Evolutionary conservation across 2,888 invertebrate genomes (phyloP).

Genomic region (Agrotis exclamationis): DNA sequence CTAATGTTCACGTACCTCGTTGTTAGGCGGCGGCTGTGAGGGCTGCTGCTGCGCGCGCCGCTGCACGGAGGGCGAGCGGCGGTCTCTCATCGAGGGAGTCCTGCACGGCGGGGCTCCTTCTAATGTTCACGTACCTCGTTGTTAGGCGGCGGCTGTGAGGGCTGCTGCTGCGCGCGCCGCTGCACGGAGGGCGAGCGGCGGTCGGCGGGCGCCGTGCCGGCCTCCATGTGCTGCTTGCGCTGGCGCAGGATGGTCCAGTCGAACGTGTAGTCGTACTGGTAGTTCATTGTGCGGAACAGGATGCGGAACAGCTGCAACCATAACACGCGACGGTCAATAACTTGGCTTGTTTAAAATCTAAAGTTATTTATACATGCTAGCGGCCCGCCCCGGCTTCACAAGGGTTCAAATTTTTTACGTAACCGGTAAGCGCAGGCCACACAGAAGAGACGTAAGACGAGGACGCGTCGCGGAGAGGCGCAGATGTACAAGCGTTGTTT

Average conservation of each 20-base stretch:
- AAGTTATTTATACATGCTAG: not conserved
- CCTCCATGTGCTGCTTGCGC: conserved; percentile 92
- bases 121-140: conserved; percentile 77
- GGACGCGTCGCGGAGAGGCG: too few relatives aligned
- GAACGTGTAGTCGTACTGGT: conserved; percentile 99
- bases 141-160: conserved; percentile 85
- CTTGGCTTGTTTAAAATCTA: not conserved
- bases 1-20: conserved; percentile 75
- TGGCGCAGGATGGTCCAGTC: conserved; percentile 99
- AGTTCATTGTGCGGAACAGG: conserved; percentile 99
- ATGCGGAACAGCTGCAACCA: conserved; percentile 95
- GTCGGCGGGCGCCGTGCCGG: conserved; percentile 81
- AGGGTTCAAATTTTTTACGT: too few relatives aligned
- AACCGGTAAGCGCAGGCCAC: too few relatives aligned
- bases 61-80: conserved; percentile 87
- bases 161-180: conserved; percentile 84
- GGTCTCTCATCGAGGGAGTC: conserved; percentile 74
- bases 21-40: conserved; percentile 85
- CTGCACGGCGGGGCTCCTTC: too few relatives aligned
- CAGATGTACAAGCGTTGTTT: too few relatives aligned
- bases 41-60: conserved; percentile 85
- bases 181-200: conserved; percentile 87
- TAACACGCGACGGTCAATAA: not conserved
- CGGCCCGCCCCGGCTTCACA: too few relatives aligned
- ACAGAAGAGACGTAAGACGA: too few relatives aligned